Percentiles rank a stretch among this genome's conserved stretches.
phyloP scores from a whole-genome alignment of 2,113 vertebrate genomes.

The Rhodinocichla rosea region DNA sequence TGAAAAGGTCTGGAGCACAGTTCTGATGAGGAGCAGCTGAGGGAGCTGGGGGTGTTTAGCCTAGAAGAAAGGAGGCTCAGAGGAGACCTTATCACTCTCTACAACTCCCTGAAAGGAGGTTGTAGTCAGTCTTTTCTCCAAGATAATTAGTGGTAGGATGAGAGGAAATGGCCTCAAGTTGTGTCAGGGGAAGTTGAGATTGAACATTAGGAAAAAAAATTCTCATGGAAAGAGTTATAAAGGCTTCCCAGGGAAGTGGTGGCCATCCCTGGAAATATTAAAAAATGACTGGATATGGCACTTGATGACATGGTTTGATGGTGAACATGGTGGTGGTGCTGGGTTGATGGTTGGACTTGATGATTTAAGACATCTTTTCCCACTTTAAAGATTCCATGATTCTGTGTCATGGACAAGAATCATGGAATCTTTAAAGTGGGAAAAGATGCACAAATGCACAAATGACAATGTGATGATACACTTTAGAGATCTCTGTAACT shows the following conservation, averaged over 20 bases:
- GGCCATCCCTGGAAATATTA: neutral
- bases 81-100: neutral
- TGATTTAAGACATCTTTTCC: neutral
- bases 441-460: too few species aligned
- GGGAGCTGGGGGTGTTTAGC: neutral
- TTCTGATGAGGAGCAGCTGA: neutral
- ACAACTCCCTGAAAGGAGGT: neutral
- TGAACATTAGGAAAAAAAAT: neutral
- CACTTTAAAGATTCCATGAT: neutral
- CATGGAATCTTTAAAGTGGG: too few species aligned
- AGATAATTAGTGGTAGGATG: neutral
- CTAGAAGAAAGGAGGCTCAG: neutral
- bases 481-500: neutral
- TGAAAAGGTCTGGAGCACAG: neutral
- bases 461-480: neutral
- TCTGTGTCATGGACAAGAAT: too few species aligned
- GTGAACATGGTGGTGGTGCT: neutral
- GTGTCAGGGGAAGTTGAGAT: neutral
- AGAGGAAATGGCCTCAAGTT: neutral
- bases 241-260: neutral
- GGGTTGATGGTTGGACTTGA: neutral
- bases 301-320: neutral
- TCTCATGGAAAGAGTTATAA: neutral
- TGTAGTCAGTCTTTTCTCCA: neutral
- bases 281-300: neutral